Conservation (phyloP, 1,140 invertebrate species). For the Oscheius sp. region DNA sequence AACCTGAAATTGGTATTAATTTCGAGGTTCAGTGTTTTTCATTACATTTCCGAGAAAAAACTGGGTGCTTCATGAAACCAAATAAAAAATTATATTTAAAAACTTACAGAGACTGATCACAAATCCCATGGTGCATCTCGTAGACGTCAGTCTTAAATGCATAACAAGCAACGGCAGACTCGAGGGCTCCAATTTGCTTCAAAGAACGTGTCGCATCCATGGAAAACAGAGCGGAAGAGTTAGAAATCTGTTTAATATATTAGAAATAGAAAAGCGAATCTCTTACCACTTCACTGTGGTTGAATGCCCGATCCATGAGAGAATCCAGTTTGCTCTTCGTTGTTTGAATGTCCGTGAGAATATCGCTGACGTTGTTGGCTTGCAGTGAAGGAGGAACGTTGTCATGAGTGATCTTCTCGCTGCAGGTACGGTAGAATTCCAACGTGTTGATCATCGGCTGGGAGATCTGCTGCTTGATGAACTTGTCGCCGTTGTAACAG, state of each 20-base stretch:
- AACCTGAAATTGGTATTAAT: constrained; percentile 52
- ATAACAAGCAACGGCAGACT: constrained; percentile 45
- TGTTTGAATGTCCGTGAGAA: constrained; percentile 28
- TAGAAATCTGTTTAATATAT: constrained; percentile 21
- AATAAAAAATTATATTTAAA: background rate
- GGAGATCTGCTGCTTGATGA: constrained; percentile 23
- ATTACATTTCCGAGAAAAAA: background rate
- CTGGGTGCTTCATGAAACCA: background rate
- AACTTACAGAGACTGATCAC: constrained; percentile 51
- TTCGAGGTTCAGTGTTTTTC: background rate
- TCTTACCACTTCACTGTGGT: constrained; percentile 28
- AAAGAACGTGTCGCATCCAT: constrained; percentile 32
- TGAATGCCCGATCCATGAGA: constrained; percentile 33
- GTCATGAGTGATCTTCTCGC: constrained; percentile 27
- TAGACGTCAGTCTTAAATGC: constrained; percentile 44
- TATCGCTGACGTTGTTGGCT: constrained; percentile 26
- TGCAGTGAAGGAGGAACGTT: constrained; percentile 31
- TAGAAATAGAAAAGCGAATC: background rate
- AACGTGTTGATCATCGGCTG: constrained; percentile 31
- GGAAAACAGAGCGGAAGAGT: constrained; percentile 28
- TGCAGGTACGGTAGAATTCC: constrained; percentile 39
- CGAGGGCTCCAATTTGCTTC: constrained; percentile 48
- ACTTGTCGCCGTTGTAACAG: constrained; percentile 34
- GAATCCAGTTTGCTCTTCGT: constrained; percentile 39
- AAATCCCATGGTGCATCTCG: constrained; percentile 49